Evolutionary conservation across 2,888 invertebrate genomes (phyloP).

Genomic region (Onchidella celtica): DNA sequence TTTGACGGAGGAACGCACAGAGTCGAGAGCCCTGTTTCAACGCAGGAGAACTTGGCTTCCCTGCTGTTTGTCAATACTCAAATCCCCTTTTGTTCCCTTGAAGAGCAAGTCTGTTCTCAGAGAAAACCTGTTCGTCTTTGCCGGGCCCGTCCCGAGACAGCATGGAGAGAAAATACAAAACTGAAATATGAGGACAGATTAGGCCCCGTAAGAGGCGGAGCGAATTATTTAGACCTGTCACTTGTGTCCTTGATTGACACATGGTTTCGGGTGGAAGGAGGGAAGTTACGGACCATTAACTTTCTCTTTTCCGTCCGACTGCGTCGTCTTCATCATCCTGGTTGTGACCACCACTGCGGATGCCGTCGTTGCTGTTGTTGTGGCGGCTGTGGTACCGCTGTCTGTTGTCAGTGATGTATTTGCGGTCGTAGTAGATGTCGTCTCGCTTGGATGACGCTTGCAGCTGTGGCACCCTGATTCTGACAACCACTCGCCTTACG

Average conservation of each 20-base stretch:
- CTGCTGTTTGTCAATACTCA: not conserved
- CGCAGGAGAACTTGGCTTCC: not conserved
- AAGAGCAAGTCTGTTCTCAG: not conserved
- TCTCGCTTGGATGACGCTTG: not conserved
- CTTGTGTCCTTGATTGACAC: conserved; percentile 29
- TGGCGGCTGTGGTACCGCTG: not conserved
- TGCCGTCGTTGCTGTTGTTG: not conserved
- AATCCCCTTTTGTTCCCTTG: not conserved
- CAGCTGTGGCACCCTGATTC: too few species aligned
- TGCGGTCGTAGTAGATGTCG: not conserved
- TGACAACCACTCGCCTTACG: too few species aligned
- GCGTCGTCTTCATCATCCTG: not conserved
- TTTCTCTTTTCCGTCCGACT: conserved; percentile 40
- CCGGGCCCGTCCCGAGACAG: not conserved
- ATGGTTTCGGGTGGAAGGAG: conserved; percentile 6
- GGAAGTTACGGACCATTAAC: conserved; percentile 47
- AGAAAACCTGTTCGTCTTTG: not conserved
- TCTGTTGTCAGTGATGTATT: not conserved
- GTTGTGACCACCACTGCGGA: not conserved
- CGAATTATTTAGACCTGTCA: not conserved
- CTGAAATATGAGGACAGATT: not conserved
- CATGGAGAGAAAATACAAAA: not conserved
- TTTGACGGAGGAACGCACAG: not conserved
- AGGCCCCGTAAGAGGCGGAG: conserved; percentile 8
- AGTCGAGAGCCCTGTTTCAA: not conserved